These are phyloP conservation scores for Heptranchias perlo DNA, from an alignment of 2,113 vertebrate genomes.

Conservation along the genomic window DNA sequence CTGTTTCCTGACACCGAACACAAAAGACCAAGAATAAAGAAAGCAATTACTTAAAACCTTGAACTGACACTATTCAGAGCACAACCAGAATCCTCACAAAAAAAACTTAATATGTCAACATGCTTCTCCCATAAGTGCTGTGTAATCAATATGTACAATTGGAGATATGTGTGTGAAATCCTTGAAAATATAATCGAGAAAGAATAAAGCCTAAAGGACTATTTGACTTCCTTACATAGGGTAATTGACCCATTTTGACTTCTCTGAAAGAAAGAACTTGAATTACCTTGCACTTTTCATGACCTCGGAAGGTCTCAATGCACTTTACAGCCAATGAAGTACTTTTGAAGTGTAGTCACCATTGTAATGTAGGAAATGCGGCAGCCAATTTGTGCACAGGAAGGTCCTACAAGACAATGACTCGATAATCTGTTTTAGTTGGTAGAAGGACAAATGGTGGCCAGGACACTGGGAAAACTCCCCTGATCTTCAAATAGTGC, in stretches of 20 bases:
- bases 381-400: background rate
- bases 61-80: no score
- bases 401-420: background rate
- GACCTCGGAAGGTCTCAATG: background rate
- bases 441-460: background rate
- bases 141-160: background rate
- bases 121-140: no score
- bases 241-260: background rate
- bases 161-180: background rate
- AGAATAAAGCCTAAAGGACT: background rate
- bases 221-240: background rate
- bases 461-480: background rate
- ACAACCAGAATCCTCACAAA: no score
- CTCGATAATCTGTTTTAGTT: background rate
- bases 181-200: background rate
- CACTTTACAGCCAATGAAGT: no score
- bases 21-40: no score
- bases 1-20: no score
- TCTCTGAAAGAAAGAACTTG: background rate
- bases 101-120: no score
- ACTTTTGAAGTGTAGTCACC: background rate
- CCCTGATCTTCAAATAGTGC: no score
- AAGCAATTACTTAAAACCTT: no score
- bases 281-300: background rate
- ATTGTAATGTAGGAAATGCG: background rate